Conservation (phyloP, 2,113 vertebrate genomes). For the Hiodon alosoides region DNA sequence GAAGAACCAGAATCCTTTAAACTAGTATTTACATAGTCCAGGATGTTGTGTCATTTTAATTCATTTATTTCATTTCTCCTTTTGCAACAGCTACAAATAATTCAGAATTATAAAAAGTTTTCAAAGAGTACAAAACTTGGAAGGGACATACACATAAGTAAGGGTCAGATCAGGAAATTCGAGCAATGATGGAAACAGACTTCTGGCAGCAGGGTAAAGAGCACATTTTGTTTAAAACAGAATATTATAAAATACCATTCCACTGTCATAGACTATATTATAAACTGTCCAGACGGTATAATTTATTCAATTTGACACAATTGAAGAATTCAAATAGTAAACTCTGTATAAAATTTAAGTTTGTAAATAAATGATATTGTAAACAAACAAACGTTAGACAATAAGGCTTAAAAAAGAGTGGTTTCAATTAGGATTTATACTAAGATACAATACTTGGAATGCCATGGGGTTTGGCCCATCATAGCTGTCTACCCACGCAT, state of each 20-base stretch:
- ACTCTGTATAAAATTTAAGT: slow-evolving; percentile 45
- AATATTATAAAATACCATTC: slow-evolving; percentile 69
- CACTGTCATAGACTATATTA: slow-evolving; percentile 62
- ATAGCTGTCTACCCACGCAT: slow-evolving; percentile 20
- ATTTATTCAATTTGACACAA: slow-evolving; percentile 43
- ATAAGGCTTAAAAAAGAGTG: slow-evolving; percentile 18
- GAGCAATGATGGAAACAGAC: slow-evolving; percentile 68
- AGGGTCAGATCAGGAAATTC: slow-evolving; percentile 75
- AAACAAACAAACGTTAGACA: slow-evolving; percentile 29
- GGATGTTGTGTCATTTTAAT: slow-evolving; percentile 73
- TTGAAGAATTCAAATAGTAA: slow-evolving; percentile 57
- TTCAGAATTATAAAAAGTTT: slow-evolving; percentile 90
- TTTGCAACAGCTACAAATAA: slow-evolving; percentile 82
- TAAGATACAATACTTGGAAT: slow-evolving; percentile 43
- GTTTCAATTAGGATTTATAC: slow-evolving; percentile 31
- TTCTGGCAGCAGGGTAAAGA: slow-evolving; percentile 65
- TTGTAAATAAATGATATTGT: slow-evolving; percentile 41
- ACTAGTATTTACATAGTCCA: slow-evolving; percentile 87
- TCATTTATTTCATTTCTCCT: slow-evolving; percentile 62
- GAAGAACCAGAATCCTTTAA: slow-evolving; percentile 73
- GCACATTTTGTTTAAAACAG: slow-evolving; percentile 54
- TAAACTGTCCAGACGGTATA: slow-evolving; percentile 55
- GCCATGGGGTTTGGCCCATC: slow-evolving; percentile 36
- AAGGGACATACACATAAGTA: slow-evolving; percentile 70
- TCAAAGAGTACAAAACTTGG: slow-evolving; percentile 91